Evolutionary conservation across 2,113 vertebrate genomes (phyloP).

Genomic region (Oceanites oceanicus): DNA sequence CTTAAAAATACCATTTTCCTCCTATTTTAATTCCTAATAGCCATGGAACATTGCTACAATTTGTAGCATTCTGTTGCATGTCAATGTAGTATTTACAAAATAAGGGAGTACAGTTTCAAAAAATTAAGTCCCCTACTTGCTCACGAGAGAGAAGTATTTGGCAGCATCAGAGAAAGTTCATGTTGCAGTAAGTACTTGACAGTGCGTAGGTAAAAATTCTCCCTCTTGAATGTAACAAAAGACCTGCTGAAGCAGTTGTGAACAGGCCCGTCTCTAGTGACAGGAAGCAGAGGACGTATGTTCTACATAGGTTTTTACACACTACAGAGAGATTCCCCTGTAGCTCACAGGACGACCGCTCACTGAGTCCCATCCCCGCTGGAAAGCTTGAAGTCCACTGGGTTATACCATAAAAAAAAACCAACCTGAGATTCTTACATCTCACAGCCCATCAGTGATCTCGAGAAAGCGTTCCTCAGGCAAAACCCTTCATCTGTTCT

Average conservation of each 20-base stretch:
- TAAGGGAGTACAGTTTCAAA: neutral
- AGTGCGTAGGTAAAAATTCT: neutral
- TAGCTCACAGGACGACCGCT: neutral
- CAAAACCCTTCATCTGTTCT: neutral
- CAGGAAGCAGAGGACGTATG: neutral
- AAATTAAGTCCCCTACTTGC: neutral
- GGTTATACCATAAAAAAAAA: neutral
- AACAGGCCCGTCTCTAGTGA: neutral
- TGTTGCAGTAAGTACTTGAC: neutral
- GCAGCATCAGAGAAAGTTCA: neutral
- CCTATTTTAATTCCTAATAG: constrained; percentile 23
- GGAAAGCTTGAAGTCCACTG: neutral
- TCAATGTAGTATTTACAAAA: neutral
- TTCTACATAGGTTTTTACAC: neutral
- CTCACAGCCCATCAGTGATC: neutral
- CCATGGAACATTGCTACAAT: neutral
- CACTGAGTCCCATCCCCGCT: neutral
- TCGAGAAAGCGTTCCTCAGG: neutral
- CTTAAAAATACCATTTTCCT: constrained; percentile 8
- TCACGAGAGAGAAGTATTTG: neutral
- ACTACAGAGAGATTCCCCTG: neutral
- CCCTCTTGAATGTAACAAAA: neutral
- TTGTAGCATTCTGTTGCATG: neutral
- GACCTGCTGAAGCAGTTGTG: neutral
- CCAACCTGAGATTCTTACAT: neutral